These are phyloP conservation scores for Toxotes lorentzi DNA, from an alignment of 2,797 vertebrate species.

Conservation along the genomic window DNA sequence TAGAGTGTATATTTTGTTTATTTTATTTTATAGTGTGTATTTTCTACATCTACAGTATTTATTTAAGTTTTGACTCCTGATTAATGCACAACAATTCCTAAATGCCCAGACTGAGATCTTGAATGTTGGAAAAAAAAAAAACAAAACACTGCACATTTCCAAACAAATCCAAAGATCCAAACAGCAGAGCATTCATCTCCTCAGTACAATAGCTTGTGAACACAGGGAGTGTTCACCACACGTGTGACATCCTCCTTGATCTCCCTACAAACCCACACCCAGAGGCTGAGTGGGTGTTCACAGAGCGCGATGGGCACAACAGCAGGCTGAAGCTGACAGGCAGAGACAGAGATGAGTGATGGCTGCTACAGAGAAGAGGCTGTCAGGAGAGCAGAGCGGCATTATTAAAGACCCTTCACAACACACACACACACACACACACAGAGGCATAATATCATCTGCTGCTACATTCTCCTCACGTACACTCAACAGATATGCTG, in stretches of 20 bases:
- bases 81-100: too few relatives aligned
- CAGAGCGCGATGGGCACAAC: conserved; percentile 2
- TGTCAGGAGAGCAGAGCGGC: conserved; percentile 14
- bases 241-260: neutral
- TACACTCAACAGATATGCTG: conserved; percentile 22
- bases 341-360: conserved; percentile 48
- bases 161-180: neutral
- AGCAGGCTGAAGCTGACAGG: conserved; percentile 33
- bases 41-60: too few relatives aligned
- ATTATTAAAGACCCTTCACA: conserved; percentile 29
- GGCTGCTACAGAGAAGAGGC: conserved; percentile 14
- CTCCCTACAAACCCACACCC: neutral
- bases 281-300: conserved; percentile 19
- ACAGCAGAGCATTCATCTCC: neutral
- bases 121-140: too few relatives aligned
- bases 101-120: too few relatives aligned
- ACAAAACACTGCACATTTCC: neutral
- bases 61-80: too few relatives aligned
- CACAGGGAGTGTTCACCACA: neutral
- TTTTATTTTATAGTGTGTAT: too few relatives aligned
- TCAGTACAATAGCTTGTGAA: neutral
- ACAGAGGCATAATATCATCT: conserved; percentile 9
- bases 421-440: neutral
- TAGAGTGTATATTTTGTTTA: too few relatives aligned
- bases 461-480: conserved; percentile 19